These are phyloP conservation scores for Lepeophtheirus nordmannii DNA, from an alignment of 2,888 invertebrate genomes.

Conservation along the genomic window DNA sequence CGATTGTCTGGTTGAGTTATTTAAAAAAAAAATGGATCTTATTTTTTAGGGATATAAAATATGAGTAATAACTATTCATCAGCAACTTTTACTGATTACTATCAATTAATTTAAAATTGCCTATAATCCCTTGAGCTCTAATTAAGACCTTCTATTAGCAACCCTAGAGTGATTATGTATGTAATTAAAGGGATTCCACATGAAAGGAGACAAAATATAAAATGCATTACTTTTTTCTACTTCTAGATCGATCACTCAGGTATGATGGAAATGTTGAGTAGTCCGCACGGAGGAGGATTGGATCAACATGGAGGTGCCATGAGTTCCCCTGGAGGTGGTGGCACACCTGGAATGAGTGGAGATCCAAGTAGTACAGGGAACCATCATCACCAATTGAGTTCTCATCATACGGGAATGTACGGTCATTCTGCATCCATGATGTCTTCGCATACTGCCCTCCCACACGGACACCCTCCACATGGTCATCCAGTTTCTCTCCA, in stretches of 20 bases:
- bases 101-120: no score
- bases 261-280: conserved; percentile 84
- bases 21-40: no score
- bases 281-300: conserved; percentile 32
- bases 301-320: neutral
- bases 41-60: no score
- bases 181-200: no score
- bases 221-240: neutral
- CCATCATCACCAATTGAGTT: conserved; percentile 58
- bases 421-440: conserved; percentile 55
- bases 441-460: conserved; percentile 41
- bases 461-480: conserved; percentile 51
- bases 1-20: no score
- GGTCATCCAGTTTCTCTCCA: conserved; percentile 38
- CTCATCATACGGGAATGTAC: conserved; percentile 72
- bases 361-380: neutral
- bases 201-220: neutral
- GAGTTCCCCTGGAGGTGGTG: neutral
- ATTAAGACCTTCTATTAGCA: no score
- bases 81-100: no score
- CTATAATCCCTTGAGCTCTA: no score
- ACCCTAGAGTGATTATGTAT: no score
- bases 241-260: conserved; percentile 67
- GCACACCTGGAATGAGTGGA: neutral
- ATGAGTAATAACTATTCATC: no score